Evolutionary conservation across 2,888 invertebrate species (phyloP).

Genomic region (Chesias legatella): DNA sequence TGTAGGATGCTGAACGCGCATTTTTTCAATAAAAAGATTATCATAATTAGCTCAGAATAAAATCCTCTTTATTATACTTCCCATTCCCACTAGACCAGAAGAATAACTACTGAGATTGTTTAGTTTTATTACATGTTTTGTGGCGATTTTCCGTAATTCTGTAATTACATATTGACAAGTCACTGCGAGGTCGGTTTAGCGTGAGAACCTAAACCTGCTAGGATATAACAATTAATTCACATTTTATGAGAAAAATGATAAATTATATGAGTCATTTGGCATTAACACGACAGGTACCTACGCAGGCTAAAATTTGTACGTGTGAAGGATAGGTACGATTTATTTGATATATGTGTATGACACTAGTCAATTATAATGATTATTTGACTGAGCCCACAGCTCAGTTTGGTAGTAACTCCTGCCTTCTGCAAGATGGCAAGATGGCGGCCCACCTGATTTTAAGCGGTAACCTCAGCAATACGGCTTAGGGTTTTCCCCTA

Average conservation of each 20-base stretch:
- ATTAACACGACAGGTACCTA: conserved; percentile 17
- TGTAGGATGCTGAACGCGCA: no score
- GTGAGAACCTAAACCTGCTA: conserved; percentile 31
- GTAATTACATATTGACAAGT: conserved; percentile 30
- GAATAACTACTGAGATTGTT: conserved; percentile 5
- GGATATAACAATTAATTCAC: conserved; percentile 28
- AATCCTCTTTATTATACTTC: no score
- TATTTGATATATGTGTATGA: neutral
- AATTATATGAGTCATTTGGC: conserved; percentile 24
- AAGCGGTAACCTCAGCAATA: no score
- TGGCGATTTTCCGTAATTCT: conserved; percentile 27
- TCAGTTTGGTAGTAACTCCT: no score
- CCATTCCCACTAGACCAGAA: conserved; percentile 5
- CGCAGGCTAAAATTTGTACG: neutral
- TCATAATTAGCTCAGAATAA: no score
- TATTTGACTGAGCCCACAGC: no score
- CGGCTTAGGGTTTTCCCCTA: no score
- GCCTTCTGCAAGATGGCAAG: no score
- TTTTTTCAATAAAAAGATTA: no score
- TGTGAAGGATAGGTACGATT: neutral
- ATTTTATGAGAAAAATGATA: conserved; percentile 25
- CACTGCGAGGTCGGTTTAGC: conserved; percentile 26
- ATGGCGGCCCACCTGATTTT: no score
- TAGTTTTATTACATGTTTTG: conserved; percentile 17
- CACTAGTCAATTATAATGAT: neutral